Evolutionary conservation across 2,888 invertebrate species (phyloP), one percentile per base, ranked within the genome.

Genomic region (Zaprionus bogoriensis): DNA sequence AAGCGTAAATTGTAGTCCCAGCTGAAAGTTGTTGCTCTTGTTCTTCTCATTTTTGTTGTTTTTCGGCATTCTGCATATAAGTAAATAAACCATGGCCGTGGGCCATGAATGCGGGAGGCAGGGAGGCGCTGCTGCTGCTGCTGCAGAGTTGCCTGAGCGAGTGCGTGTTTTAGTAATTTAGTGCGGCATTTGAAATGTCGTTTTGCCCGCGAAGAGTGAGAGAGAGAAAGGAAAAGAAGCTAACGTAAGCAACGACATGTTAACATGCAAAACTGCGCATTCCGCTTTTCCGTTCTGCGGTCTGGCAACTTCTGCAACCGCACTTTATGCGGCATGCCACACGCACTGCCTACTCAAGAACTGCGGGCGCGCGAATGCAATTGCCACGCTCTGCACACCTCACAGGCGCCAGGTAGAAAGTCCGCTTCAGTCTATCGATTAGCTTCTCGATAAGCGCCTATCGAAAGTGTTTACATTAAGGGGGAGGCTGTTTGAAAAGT

Each of bases 1-100:
- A 71, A 67, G 77, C 74, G 77, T 77, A 80, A 77, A 80, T 78
- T 78, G 74, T 74, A 63, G 60, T 74, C 74, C 48, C 67, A 63
- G 73, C 65, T 63, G 79, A 65, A 73, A 59, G 50, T 72, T 74
- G 27, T 22, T 36, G n/a, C 50, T 47, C 45, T 27, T 32, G 36
- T 51, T 42, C 19, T 51, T 45, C 59, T 51, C 66, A 3, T 30
- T 41, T 57, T 52, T 67, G 3, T 23, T 23, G 23, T 23, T 39
- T 9, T 20, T 57, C 42, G 48, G 55, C 52, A 60, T 66, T 55
- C 9, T 20, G 61, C 70, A 66, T 55, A 52, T 55, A 69, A 59
- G 69, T 65, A 69, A 69, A 69, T 52, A 66, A 60, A 19, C 19
- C 28, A 55, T 17, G 27, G 32, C 20, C 23, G 38, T 3, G 12